Conservation (phyloP, 2,113 vertebrate genomes). For the Tenrec ecaudatus region DNA sequence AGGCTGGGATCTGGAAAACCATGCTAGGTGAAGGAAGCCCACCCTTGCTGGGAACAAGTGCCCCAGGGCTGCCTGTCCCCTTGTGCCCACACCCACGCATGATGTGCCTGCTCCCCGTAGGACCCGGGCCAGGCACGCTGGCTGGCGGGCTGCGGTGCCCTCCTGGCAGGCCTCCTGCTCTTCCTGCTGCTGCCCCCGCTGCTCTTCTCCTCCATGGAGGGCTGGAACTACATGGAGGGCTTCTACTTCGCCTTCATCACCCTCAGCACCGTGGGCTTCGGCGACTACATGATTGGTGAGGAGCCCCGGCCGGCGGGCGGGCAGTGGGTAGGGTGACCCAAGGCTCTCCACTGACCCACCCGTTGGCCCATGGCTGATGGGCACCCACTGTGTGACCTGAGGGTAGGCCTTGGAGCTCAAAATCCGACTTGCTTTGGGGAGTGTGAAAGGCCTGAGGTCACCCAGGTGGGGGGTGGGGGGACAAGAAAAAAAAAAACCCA, state of each 20-base stretch:
- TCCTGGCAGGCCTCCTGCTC: constrained; percentile 86
- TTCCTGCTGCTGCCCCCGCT: constrained; percentile 93
- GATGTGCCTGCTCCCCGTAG: not conserved
- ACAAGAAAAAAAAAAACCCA: not conserved
- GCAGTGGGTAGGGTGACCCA: not conserved
- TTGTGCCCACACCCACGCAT: rapidly evolving
- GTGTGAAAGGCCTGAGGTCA: not conserved
- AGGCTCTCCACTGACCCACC: not conserved
- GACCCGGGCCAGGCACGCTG: not conserved
- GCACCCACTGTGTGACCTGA: not conserved
- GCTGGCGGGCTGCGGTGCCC: constrained; percentile 84
- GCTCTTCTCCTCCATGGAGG: constrained; percentile 91
- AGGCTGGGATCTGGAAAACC: not conserved
- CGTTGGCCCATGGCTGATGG: rapidly evolving
- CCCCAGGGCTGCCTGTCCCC: not conserved
- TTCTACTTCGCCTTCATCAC: constrained; percentile 96
- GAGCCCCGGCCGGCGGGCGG: not conserved
- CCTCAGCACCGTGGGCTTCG: constrained; percentile 95
- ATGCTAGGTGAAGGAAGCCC: not conserved
- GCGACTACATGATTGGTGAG: constrained; percentile 94
- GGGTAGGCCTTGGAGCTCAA: not conserved
- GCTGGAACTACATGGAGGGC: constrained; percentile 91
- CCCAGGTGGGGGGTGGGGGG: too few relatives aligned
- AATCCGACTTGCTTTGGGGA: not conserved
- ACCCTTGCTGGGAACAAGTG: not conserved